Base-by-base conservation (phyloP, 1,140 invertebrate genomes). In the Achroia grisella region DNA sequence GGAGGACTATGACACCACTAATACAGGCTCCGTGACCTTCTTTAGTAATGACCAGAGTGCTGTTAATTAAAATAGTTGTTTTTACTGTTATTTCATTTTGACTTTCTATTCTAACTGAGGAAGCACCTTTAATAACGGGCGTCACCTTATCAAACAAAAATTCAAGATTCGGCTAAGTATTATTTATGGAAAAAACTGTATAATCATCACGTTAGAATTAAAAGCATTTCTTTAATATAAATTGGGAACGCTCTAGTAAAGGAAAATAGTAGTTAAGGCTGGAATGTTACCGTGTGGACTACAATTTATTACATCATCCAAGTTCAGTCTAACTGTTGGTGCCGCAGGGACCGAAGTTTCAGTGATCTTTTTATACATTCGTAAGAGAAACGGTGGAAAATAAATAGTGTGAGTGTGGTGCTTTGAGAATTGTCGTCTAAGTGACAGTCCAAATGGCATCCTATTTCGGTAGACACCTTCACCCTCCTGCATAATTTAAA, bases 281-380 rank as follows among this genome's bases (percentile, higher is more conserved):
- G n/a, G 12, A 29, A 40, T 13, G 15, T 50, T 28, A 29, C 11
- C 31, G 35, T 39, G 51, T 51, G 37, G 46, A 34, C 48, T 52
- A 29, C 43, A 52, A 60, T 60, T 60, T 60, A 60, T 60, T 40
- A 43, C 17, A 55, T 48, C 17, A 35, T 14, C 9, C 33, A 10
- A 35, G 12, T 8, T 12, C 15, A 37, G 35, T 42, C 44, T 47
- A 52, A 52, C 44, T 42, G 44, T 15, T 31, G 28, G 33, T 13
- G 23, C 39, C 44, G 36, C 32, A 41, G 37, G 48, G 41, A 39
- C 28, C n/a, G 15, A 45, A 50, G 29, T 44, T 50, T 32, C 28
- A 40, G 30, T 39, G 41, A 36, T 42, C 36, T 44, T 44, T 44
- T 44, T 44, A 44, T 39, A 12, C 42, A 39, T 50, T 37, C 42